Evolutionary conservation across 2,797 vertebrate genomes (phyloP), one percentile per base, ranked within the genome.

Genomic region (Columba guinea): DNA sequence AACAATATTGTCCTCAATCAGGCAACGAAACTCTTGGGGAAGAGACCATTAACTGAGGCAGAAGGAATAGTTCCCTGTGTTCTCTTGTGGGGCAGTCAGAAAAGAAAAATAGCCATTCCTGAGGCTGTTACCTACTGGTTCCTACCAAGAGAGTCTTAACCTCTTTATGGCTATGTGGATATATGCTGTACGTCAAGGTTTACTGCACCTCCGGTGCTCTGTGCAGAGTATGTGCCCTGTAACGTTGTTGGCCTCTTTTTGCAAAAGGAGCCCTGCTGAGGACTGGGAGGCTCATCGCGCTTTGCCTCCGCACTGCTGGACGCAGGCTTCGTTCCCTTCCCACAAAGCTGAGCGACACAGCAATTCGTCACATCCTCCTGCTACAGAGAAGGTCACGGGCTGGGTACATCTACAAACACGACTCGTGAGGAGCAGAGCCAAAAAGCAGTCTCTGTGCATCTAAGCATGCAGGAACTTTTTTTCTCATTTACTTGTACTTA

Each of bases 91-190:
- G 79, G 52, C 48, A 93, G 82, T 81, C 93, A 91, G 71, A 49
- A 74, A 96, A 97, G 94, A 97, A 92, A 92, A 96, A 93, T 84
- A 34, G 51, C 67, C n/a, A 37, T 95, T 96, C 68, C 84, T 59
- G 94, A 56, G 83, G 89, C 75, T 94, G 74, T 87, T 92, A 46
- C 73, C 85, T 86, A 34, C 60, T 81, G 68, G 69, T 73, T 92
- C 84, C 94, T 95, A 92, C 93, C 97, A 51, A 53, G 90, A 97
- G 89, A 93, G 93, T 82, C 82, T 73, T 97, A 94, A 85, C 79
- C 94, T 84, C 78, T 82, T 93, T 94, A 62, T 14, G 3, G 78
- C 85, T 87, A 37, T 58, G 88, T 91, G 84, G 94, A 88, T 94
- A 68, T 70, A 90, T 67, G 90, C 58, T 52, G 55, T 48, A 65